Evolutionary conservation across 2,888 invertebrate species (phyloP).

Genomic region (Dendrolimus pini): DNA sequence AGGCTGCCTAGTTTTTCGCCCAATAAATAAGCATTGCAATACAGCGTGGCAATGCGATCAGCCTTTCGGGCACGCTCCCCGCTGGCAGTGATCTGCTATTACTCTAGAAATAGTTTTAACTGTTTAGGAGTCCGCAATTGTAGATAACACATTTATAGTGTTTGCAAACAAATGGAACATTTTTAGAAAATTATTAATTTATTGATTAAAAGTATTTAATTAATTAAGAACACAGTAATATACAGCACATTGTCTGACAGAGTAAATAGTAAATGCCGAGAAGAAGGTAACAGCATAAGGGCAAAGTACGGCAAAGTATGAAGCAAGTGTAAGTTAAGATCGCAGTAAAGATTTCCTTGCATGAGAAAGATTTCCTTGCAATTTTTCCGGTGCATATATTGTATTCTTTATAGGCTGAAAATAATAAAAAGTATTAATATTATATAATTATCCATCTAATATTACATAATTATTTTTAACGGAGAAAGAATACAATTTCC

Average conservation of each 20-base stretch:
- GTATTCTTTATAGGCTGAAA: slow-evolving; percentile 27
- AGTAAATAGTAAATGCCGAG: slow-evolving; percentile 22
- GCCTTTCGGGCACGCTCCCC: no score
- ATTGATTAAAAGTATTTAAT: slow-evolving; percentile 1
- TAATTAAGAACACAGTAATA: slow-evolving; percentile 27
- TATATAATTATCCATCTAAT: no score
- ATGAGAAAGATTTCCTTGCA: slow-evolving; percentile 18
- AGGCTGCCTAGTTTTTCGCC: no score
- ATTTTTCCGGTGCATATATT: slow-evolving; percentile 23
- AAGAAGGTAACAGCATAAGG: slow-evolving; percentile 22
- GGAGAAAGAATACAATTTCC: no score
- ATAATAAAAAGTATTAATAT: background rate
- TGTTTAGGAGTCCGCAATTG: no score
- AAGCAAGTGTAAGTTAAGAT: slow-evolving; percentile 8
- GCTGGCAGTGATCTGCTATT: no score
- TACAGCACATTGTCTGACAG: slow-evolving; percentile 24
- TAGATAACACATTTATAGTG: no score
- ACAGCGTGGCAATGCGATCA: no score
- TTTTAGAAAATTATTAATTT: background rate
- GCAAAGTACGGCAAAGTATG: slow-evolving; percentile 16
- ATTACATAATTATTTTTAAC: no score
- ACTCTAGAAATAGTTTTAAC: no score
- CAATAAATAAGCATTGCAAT: no score
- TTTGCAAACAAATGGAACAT: slow-evolving; percentile 1
- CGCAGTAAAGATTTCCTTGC: slow-evolving; percentile 14